Conservation (phyloP, 1,140 invertebrate species). For the Drosophila funebris region DNA sequence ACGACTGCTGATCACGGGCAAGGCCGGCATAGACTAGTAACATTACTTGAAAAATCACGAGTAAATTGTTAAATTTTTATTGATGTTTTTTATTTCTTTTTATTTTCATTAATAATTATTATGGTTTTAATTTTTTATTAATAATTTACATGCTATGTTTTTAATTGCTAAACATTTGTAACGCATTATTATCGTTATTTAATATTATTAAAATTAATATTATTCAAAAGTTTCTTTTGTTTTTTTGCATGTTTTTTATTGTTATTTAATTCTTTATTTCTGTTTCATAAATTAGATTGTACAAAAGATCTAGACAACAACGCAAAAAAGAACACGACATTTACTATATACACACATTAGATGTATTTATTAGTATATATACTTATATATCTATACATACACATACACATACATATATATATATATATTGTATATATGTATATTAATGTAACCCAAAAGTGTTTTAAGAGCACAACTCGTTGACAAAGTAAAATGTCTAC, state of each 20-base stretch:
- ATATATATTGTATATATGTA: conserved; percentile 7
- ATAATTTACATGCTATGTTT: conserved; percentile 60
- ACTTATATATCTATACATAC: conserved; percentile 7
- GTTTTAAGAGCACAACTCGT: conserved; percentile 75
- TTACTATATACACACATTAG: conserved; percentile 19
- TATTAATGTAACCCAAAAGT: conserved; percentile 52
- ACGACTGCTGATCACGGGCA: no score
- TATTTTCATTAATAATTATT: conserved; percentile 64
- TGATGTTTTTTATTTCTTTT: conserved; percentile 19
- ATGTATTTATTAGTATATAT: conserved; percentile 8
- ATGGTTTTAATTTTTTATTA: conserved; percentile 48
- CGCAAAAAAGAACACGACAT: conserved; percentile 28
- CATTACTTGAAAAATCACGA: no score
- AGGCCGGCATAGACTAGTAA: no score
- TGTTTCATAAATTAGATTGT: conserved; percentile 48
- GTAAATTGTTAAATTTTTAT: no score
- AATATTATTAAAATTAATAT: conserved; percentile 31
- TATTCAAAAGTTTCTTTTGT: not conserved
- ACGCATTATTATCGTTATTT: conserved; percentile 51
- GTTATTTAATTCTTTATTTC: conserved; percentile 21
- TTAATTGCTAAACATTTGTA: conserved; percentile 61
- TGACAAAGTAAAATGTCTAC: conserved; percentile 3
- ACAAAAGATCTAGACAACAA: conserved; percentile 44
- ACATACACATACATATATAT: conserved; percentile 23
- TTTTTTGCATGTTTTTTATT: conserved; percentile 24